phyloP scores from a whole-genome alignment of 2,797 vertebrate species.

The Agapornis canus region DNA sequence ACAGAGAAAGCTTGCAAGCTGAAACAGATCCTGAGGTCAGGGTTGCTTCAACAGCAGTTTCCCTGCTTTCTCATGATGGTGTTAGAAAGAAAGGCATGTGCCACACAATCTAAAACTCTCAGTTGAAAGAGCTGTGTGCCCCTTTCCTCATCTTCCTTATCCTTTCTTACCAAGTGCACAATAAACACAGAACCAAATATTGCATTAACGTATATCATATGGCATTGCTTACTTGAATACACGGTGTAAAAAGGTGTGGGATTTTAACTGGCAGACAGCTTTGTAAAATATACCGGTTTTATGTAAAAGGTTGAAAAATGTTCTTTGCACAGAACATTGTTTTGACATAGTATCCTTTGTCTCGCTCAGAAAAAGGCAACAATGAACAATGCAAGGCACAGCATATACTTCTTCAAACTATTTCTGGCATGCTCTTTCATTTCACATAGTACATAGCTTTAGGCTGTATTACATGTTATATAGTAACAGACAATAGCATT shows the following conservation, averaged over 20 bases:
- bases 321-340: background rate
- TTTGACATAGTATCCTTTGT: background rate
- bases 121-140: background rate
- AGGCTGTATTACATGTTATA: background rate
- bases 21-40: background rate
- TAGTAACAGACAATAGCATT: background rate
- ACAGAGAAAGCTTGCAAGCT: background rate
- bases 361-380: background rate
- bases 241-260: background rate
- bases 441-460: background rate
- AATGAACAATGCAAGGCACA: background rate
- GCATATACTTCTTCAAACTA: background rate
- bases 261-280: background rate
- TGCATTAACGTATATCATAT: background rate
- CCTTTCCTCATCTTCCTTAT: background rate
- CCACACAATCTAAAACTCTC: background rate
- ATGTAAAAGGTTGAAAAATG: background rate
- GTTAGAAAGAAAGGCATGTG: background rate
- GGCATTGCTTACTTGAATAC: background rate
- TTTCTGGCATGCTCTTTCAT: background rate
- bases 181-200: background rate
- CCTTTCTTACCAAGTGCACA: background rate
- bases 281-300: background rate
- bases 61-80: background rate
- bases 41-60: background rate